phyloP scores from a whole-genome alignment of 1,140 invertebrate species.

The Anastrepha obliqua region DNA sequence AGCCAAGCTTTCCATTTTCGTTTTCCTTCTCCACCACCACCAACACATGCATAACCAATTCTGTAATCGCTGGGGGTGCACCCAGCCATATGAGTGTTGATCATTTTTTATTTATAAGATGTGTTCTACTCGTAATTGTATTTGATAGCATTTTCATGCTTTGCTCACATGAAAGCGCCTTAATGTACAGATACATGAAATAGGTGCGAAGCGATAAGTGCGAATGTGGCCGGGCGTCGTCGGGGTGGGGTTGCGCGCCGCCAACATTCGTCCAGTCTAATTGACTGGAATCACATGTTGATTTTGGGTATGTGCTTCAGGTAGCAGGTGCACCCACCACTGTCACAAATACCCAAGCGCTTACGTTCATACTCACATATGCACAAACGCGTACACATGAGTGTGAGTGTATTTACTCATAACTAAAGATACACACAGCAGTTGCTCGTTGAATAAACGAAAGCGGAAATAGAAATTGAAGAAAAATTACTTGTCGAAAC shows the following conservation, averaged over 20 bases:
- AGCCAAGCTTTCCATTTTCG: neutral
- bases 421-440: neutral
- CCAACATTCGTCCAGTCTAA: neutral
- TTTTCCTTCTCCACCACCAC: neutral
- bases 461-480: constrained; percentile 26
- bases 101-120: constrained; percentile 35
- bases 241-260: neutral
- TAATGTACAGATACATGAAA: neutral
- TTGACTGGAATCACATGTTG: constrained; percentile 43
- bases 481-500: constrained; percentile 40
- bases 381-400: neutral
- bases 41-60: neutral
- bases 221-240: neutral
- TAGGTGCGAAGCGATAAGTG: constrained; percentile 11
- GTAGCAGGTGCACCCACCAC: neutral
- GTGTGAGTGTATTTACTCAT: neutral
- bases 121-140: constrained; percentile 22
- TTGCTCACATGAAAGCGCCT: neutral
- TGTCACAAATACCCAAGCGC: neutral
- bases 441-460: neutral
- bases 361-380: neutral
- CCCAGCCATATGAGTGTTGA: constrained; percentile 16
- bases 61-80: neutral
- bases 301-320: neutral
- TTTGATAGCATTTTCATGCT: constrained; percentile 39